Base-by-base conservation (phyloP, 64 coral and sea anemone genomes). In the Pachyseris speciosa region DNA sequence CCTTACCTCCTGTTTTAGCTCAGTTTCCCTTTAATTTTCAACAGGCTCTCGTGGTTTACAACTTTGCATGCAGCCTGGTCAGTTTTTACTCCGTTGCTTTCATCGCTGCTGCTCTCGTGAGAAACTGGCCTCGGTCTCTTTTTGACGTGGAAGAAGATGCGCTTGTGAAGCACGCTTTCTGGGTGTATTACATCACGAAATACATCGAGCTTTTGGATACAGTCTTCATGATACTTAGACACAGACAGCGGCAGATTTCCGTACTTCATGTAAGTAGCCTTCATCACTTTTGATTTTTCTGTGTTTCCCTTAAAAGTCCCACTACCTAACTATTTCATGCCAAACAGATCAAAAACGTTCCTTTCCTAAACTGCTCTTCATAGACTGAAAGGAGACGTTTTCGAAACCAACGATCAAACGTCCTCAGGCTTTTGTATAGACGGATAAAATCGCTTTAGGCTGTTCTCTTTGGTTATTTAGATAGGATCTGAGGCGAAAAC, bases 161-260 rank as follows among this genome's bases (percentile, higher is more conserved):
- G 3, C 70, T 84, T 49, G 84, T 99, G 40, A 93, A 74, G 13
- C 97, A 99, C 64, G 93, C 74, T 33, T 63, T 99, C 32, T 95
- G 72, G 45, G 83, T 95, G 25, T 99, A 99, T 74, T 95, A 87
- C 64, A 64, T 93, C 19, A 99, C 97, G 19, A 99, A 99, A 80
- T 92, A 92, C 39, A 43, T 99, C 7, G 97, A 99, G 74, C 64
- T 99, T 26, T 25, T 99, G 4, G 97, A 99, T 51, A 99, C 97
- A 19, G 75, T 99, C 12, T 95, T 99, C 50, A 99, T 99, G 97
- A 92, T 99, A 53, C 59, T 99, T 50, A 92, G 97, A 65, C 97
- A 99, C 86, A 93, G 68, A 25, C 89, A 93, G 70, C 76, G 97
- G 6, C 97, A 99, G 61, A 90, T 99, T 50, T 95, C 97, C 9